Base-by-base conservation (phyloP, 1,140 invertebrate species). In the Diorhabda carinulata region DNA sequence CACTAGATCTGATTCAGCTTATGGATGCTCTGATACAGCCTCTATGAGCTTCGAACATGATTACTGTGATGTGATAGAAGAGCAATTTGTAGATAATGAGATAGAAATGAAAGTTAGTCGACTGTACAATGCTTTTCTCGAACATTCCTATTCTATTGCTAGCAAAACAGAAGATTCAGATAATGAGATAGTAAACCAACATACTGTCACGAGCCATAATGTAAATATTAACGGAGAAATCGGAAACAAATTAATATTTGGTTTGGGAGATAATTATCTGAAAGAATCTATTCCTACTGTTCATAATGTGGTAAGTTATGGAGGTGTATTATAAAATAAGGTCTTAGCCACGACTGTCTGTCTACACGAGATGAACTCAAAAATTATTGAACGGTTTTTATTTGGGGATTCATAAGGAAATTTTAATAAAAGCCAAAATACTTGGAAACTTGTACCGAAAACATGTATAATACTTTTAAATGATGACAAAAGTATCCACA, bases 121-220 rank as follows among this genome's bases (percentile, higher is more conserved):
- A 45, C 47, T 59, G 52, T 7, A 45, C 9, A 5, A 68, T 64
- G 41, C 56, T 58, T 68, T 44, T 8, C 52, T 61, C 47, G 76
- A 77, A 52, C 76, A 77, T 66, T 60, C 67, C 6, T 77, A 77
- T 52, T 71, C 72, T 68, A 59, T 73, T 40, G 68, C 72, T 57
- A 45, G 64, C 45, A 61, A 45, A 52, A 9, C 59, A 60, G 61
- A 68, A 44, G 41, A 61, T 67, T 47, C 63, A 58, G 42, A 69
- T 47, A 45, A 57, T 59, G 41, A 42, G 5, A 42, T 47, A n/a
- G 41, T 8, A 5, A 65, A 5, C 57, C 41, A 62, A 43, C 7
- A 57, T 40, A 65, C 52, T 4, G 3, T 10, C 5, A 69, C 60
- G 25, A 64, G 64, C 43, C 44, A 69, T 3, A 61, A 61, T 9